phyloP scores from a whole-genome alignment of 2,113 vertebrate genomes.

The Camarhynchus parvulus region DNA sequence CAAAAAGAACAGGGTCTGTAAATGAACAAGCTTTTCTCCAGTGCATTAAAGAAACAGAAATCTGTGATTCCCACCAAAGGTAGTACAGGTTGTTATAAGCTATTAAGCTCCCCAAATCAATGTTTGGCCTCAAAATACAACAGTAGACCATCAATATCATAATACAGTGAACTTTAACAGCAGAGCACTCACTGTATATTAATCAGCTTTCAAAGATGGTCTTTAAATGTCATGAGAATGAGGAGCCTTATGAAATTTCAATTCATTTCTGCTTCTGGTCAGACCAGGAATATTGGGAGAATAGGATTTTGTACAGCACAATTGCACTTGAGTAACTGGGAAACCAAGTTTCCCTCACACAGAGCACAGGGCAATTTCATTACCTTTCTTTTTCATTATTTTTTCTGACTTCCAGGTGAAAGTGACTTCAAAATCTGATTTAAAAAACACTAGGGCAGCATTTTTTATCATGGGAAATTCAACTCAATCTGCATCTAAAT shows the following conservation, averaged over 20 bases:
- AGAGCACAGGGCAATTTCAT: accelerated
- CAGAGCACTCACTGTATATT: not conserved
- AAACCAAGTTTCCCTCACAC: not conserved
- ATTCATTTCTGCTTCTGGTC: not conserved
- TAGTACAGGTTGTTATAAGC: not conserved
- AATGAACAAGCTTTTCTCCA: not conserved
- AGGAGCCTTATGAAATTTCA: not conserved
- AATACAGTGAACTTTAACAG: slow-evolving; percentile 2
- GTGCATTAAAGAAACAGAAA: not conserved
- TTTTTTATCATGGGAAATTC: not conserved
- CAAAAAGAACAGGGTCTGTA: not conserved
- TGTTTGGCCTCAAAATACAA: not conserved
- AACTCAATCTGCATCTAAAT: not conserved
- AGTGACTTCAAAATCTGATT: not conserved
- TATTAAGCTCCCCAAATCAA: not conserved
- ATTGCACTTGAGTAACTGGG: not conserved
- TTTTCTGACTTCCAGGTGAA: not conserved
- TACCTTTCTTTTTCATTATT: not conserved
- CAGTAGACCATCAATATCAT: not conserved
- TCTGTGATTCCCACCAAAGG: not conserved
- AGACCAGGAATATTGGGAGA: not conserved
- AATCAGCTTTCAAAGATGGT: not conserved
- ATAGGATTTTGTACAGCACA: not conserved
- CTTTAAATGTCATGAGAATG: slow-evolving; percentile 20
- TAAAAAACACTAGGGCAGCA: not conserved